phyloP scores from a whole-genome alignment of 53 echinoderm and acorn worm genomes.

The Henricia sp. region DNA sequence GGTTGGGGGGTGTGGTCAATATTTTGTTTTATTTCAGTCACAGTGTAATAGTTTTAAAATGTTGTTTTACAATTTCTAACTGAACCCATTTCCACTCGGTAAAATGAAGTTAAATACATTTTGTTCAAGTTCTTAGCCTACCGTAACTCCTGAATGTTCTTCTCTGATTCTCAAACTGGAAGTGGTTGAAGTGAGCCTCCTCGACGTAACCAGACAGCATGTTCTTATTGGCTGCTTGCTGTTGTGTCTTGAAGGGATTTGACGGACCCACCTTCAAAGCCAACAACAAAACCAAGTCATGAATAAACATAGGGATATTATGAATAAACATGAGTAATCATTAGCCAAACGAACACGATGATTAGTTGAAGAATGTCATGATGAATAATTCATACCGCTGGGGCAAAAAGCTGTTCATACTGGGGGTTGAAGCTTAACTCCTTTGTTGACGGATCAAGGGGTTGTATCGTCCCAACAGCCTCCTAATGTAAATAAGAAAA shows the following conservation, averaged over 20 bases:
- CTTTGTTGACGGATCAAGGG: constrained; percentile 86
- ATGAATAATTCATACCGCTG: constrained; percentile 73
- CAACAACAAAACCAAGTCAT: not conserved
- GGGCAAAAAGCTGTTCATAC: constrained; percentile 92
- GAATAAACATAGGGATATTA: too few species aligned
- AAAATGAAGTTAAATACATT: constrained; percentile 5
- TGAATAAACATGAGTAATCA: too few species aligned
- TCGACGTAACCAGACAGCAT: constrained; percentile 82
- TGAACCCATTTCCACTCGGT: too few species aligned
- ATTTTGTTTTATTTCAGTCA: too few species aligned
- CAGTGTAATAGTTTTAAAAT: too few species aligned
- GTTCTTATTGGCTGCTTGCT: constrained; percentile 87
- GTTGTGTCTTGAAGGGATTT: constrained; percentile 94
- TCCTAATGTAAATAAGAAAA: constrained; percentile 52
- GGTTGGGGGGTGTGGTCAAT: too few species aligned
- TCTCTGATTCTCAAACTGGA: constrained; percentile 98
- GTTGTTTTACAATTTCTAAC: too few species aligned
- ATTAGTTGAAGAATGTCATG: not conserved
- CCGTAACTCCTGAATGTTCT: constrained; percentile 94
- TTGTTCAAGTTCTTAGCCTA: constrained; percentile 42
- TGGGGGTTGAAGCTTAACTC: constrained; percentile 79
- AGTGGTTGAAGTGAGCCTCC: constrained; percentile 89
- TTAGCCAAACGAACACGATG: too few species aligned
- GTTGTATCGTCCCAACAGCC: constrained; percentile 68
- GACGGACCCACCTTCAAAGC: constrained; percentile 91